These are phyloP conservation scores for Apotomis capreana DNA, from an alignment of 2,888 invertebrate genomes.

Conservation along the genomic window DNA sequence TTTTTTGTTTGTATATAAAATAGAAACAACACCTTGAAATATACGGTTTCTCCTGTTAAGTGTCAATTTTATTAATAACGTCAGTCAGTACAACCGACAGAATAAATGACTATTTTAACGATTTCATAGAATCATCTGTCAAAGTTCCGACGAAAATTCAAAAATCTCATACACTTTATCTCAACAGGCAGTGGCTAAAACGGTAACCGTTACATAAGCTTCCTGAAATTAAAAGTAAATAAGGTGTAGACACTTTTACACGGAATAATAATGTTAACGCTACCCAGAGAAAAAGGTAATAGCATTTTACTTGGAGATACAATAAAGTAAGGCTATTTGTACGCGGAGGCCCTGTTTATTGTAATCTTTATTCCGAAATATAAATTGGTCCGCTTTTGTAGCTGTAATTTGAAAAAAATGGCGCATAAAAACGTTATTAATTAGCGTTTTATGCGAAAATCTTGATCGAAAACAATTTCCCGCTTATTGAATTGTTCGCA, in stretches of 20 bases:
- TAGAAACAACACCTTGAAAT: no score
- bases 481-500: not conserved
- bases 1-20: no score
- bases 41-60: no score
- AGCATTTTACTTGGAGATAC: constrained; percentile 17
- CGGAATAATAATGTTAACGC: constrained; percentile 19
- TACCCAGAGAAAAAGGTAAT: constrained; percentile 8
- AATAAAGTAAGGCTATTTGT: constrained; percentile 29
- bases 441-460: constrained; percentile 9
- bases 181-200: no score
- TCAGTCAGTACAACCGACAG: no score
- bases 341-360: constrained; percentile 13
- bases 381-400: constrained; percentile 20
- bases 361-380: constrained; percentile 22
- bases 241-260: not conserved
- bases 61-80: no score
- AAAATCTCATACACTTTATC: no score
- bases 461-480: constrained; percentile 17
- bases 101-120: no score
- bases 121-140: no score
- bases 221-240: constrained; percentile 18
- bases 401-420: not conserved
- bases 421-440: not conserved
- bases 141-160: no score
- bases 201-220: not conserved